phyloP scores from a whole-genome alignment of 2,888 invertebrate genomes.

The Parelbella ahira region DNA sequence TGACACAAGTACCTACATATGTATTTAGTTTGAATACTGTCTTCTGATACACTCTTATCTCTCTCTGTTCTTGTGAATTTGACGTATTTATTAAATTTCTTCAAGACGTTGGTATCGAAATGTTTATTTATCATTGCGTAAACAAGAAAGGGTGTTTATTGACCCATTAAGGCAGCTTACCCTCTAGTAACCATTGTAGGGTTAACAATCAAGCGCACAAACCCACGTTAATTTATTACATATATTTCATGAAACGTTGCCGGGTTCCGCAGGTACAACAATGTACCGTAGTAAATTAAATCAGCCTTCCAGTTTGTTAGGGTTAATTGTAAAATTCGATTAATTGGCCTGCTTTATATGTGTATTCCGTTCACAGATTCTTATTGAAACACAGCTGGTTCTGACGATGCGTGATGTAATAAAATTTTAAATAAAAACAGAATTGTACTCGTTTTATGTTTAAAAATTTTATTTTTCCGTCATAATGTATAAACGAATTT shows the following conservation, averaged over 20 bases:
- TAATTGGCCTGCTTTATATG: constrained; percentile 20
- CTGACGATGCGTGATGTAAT: constrained; percentile 11
- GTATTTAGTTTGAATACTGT: too few species aligned
- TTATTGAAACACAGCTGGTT: constrained; percentile 10
- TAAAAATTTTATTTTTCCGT: too few species aligned
- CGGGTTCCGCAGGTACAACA: constrained; percentile 16
- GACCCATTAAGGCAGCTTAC: constrained; percentile 11
- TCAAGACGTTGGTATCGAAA: neutral
- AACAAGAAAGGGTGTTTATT: constrained; percentile 13
- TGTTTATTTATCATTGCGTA: constrained; percentile 4
- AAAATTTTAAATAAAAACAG: constrained; percentile 1
- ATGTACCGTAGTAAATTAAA: constrained; percentile 21
- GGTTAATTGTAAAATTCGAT: constrained; percentile 25
- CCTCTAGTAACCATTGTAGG: constrained; percentile 7
- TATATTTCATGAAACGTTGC: constrained; percentile 11
- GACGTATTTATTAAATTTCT: too few species aligned
- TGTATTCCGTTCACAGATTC: constrained; percentile 11
- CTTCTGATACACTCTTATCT: too few species aligned
- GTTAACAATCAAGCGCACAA: constrained; percentile 17
- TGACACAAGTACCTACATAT: too few species aligned
- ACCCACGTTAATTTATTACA: constrained; percentile 17
- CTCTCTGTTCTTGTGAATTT: too few species aligned
- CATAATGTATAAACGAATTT: too few species aligned
- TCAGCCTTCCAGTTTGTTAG: constrained; percentile 20
- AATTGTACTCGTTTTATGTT: neutral